Evolutionary conservation across 2,888 invertebrate genomes (phyloP), one percentile per base, ranked within the genome.

Genomic region (Aphodius granarius): DNA sequence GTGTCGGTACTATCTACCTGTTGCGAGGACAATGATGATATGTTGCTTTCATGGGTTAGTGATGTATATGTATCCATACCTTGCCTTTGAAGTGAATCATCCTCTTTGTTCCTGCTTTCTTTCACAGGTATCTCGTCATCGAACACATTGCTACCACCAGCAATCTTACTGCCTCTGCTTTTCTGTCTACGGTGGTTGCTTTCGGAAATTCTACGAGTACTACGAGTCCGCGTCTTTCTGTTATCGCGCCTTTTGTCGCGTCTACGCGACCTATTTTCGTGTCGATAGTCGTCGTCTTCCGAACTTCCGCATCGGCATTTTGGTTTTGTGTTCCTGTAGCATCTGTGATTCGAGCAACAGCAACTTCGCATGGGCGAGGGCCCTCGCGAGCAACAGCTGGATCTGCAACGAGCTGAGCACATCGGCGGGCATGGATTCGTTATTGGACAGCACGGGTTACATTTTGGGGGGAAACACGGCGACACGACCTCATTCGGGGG

Each of bases 371-470:
- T 74, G 17, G 76, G 74, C 5, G 71, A 73, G 15, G 72, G 9
- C 6, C 66, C 66, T 68, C 75, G 43, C n/a, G 72, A 68, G 18
- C 72, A 66, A 65, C 65, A 71, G 18, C 22, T 22, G n/a, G 74
- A 75, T 9, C 75, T 63, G 65, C 78, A 78, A 62, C 71, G 72
- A 15, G 74, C 70, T 65, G 72, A 63, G 71, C 79, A 81, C 63
- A 73, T 76, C 6, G 79, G 77, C 18, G 76, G 66, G 63, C 78
- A 80, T 5, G 80, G 79, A 43, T 79, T 80, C 20, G 77, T 74
- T 72, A 76, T 75, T 2, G 80, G 80, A 63, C 78, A 79, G 75
- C 79, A 80, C 15, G 80, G 80, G 66, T 80, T 80, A 66, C 80
- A 79, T 70, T 78, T 77, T 9, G 79, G 79, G 19, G 80, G 80